phyloP scores from a whole-genome alignment of 1,140 invertebrate genomes.

The Dreissena rostriformis region DNA sequence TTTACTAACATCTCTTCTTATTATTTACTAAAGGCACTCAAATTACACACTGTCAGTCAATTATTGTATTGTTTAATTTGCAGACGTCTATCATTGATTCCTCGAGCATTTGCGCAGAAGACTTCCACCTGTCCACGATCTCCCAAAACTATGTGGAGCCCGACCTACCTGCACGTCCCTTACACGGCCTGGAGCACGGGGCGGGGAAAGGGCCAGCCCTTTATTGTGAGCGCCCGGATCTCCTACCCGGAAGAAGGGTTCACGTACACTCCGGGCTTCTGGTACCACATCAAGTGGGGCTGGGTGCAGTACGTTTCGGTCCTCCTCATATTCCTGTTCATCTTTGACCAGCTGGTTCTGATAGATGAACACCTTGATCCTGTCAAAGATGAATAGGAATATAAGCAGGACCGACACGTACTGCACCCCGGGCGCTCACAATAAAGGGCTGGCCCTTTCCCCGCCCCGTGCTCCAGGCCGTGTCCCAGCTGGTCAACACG shows the following conservation, averaged over 20 bases:
- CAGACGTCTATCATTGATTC: slow-evolving; percentile 82
- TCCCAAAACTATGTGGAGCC: slow-evolving; percentile 83
- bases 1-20: too few species aligned
- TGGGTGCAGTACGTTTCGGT: slow-evolving; percentile 85
- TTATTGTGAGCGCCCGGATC: slow-evolving; percentile 74
- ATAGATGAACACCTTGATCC: slow-evolving; percentile 82
- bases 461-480: too few species aligned
- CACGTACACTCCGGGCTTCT: slow-evolving; percentile 87
- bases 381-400: too few species aligned
- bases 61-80: too few species aligned
- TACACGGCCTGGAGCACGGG: slow-evolving; percentile 83
- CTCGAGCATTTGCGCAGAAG: slow-evolving; percentile 75
- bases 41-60: too few species aligned
- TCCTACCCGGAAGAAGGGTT: slow-evolving; percentile 72
- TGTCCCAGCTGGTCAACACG: slow-evolving; percentile 80
- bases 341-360: slow-evolving; percentile 79
- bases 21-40: too few species aligned
- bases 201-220: slow-evolving; percentile 73
- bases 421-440: too few species aligned
- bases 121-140: slow-evolving; percentile 80
- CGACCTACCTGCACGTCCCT: slow-evolving; percentile 83
- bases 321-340: slow-evolving; percentile 80
- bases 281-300: slow-evolving; percentile 89
- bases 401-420: too few species aligned
- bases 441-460: too few species aligned